A percentile compares a stretch with the other conserved stretches of the same genome.
These are phyloP conservation scores for Melanaphis sacchari DNA, from an alignment of 1,140 invertebrate species.

Conservation along the genomic window DNA sequence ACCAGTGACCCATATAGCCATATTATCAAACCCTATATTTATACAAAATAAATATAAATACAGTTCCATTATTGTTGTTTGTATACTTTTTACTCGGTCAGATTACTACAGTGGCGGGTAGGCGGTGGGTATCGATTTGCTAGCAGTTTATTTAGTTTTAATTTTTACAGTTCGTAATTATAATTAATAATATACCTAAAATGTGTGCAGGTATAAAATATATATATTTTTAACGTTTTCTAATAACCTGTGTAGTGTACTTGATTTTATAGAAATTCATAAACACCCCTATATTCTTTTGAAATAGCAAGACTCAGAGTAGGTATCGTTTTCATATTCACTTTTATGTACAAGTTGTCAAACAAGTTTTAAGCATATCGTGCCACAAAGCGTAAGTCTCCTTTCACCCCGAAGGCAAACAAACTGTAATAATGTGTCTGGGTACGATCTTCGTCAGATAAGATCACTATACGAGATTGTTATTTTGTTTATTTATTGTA, in stretches of 20 bases:
- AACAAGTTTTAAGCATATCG: conserved; percentile 6
- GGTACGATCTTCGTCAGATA: neutral
- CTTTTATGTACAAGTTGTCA: neutral
- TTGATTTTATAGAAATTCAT: neutral
- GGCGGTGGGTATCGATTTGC: neutral
- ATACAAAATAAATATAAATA: conserved; percentile 19
- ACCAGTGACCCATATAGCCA: neutral
- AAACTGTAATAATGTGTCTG: neutral
- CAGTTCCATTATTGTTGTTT: conserved; percentile 2
- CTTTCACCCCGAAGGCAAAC: neutral
- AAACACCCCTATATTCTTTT: neutral
- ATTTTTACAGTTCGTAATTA: neutral
- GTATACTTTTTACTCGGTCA: neutral
- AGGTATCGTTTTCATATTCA: neutral
- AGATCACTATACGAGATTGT: neutral
- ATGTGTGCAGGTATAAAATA: too few relatives aligned
- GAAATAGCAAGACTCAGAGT: neutral
- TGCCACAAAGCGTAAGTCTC: neutral
- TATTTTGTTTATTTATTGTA: conserved; percentile 26
- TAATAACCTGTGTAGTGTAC: neutral
- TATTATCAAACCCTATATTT: neutral
- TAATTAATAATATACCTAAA: neutral
- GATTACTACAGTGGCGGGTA: neutral
- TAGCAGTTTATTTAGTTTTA: neutral
- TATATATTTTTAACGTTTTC: too few relatives aligned